Percentiles rank a stretch among this genome's conserved stretches.
phyloP scores from a whole-genome alignment of 2,797 vertebrate genomes.

The Anguilla obscura region DNA sequence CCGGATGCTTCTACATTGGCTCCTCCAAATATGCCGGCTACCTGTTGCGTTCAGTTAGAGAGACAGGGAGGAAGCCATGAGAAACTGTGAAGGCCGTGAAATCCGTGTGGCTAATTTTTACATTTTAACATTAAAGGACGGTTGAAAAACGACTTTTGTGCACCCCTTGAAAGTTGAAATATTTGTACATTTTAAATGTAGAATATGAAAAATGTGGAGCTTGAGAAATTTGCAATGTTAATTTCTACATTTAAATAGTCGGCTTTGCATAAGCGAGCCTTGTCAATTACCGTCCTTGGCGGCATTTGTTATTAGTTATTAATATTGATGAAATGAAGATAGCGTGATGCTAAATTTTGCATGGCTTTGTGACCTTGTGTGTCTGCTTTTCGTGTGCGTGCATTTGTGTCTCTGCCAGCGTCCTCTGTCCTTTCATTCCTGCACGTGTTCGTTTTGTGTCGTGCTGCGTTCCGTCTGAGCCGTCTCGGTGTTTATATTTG shows the following conservation, averaged over 20 bases:
- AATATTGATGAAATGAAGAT: background rate
- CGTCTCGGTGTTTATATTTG: background rate
- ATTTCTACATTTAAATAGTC: background rate
- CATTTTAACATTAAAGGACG: too few relatives aligned
- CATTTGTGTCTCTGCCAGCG: background rate
- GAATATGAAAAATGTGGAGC: background rate
- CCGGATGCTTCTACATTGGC: too few relatives aligned
- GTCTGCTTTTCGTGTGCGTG: background rate
- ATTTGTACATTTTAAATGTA: background rate
- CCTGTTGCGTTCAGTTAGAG: too few relatives aligned
- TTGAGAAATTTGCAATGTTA: background rate
- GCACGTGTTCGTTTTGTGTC: background rate
- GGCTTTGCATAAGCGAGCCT: background rate
- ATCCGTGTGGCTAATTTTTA: too few relatives aligned
- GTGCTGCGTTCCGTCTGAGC: background rate
- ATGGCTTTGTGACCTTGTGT: background rate
- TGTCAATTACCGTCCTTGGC: background rate
- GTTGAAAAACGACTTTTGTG: too few relatives aligned
- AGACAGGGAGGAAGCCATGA: too few relatives aligned
- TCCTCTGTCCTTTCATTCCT: background rate
- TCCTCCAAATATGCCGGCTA: too few relatives aligned
- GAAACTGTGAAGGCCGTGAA: too few relatives aligned
- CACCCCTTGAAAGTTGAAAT: too few relatives aligned
- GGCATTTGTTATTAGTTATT: background rate
- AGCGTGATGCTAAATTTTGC: background rate